Evolutionary conservation across 2,797 vertebrate species (phyloP), one percentile per base, ranked within the genome.

Genomic region (Crenuchus spilurus): DNA sequence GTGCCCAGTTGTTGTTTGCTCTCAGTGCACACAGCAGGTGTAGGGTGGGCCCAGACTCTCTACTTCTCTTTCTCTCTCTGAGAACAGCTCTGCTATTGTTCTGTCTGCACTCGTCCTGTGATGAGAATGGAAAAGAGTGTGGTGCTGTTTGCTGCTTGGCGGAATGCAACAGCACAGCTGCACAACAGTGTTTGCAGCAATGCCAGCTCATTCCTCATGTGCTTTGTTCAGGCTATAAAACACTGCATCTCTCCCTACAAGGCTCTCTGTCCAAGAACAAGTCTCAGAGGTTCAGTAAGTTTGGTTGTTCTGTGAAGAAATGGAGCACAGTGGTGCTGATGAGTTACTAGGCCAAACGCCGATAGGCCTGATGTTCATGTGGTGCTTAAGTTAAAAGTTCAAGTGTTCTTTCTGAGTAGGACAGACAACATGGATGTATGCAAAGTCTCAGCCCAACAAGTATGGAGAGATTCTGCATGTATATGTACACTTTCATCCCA

Each of bases 11-110:
- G 92, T 92, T 91, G 85, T 71, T 75, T 84, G 81, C 81, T 87
- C 85, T 90, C 84, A 88, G 65, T 80, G 81, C 83, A 80, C 75
- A 78, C 85, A 91, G 91, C 92, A 94, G 93, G 92, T 94, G 93
- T 86, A 77, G 85, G 80, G 80, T 69, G 55, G 80, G 79, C 80
- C 73, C 58, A 57, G 54, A 24, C 46, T 31, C 2, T 60, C 6
- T 37, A 1, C 33, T 0, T 52, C 46, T 33, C 20, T 54, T 4
- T 31, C 11, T 52, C 16, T 35, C 20, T 70, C 1, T 35, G 75
- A 79, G 82, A 91, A 91, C 89, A 91, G 87, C 80, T 84, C 88
- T 88, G 64, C 89, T 89, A 88, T 92, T 92, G 90, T 93, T 91
- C 80, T 74, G 72, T 66, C 73, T 74, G 72, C 63, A 73, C 69